Evolutionary conservation across 1,140 invertebrate species (phyloP).

Genomic region (Mesaphorura yosii): DNA sequence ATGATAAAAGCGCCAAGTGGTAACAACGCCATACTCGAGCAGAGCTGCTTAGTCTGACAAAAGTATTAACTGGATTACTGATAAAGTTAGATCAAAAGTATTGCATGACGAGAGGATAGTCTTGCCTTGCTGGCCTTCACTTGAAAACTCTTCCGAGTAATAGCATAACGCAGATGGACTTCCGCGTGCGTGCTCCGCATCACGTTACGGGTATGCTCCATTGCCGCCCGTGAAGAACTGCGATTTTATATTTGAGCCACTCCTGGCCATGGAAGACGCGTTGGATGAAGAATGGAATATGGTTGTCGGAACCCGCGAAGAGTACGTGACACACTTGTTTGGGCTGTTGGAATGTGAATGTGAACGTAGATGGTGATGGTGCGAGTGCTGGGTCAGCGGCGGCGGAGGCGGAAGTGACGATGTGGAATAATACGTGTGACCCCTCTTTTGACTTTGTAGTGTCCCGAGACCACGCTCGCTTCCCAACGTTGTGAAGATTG

Average conservation of each 20-base stretch:
- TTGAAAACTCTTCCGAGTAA: too few species aligned
- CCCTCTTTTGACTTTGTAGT: slow-evolving; percentile 27
- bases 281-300: slow-evolving; percentile 31
- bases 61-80: too few species aligned
- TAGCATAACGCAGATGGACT: too few species aligned
- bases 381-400: slow-evolving; percentile 3
- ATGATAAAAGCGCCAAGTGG: too few species aligned
- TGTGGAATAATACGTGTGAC: slow-evolving; percentile 1
- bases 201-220: slow-evolving; percentile 31
- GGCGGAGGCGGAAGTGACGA: slow-evolving; percentile 22
- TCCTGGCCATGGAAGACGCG: slow-evolving; percentile 28
- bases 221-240: slow-evolving; percentile 23
- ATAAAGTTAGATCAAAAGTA: too few species aligned
- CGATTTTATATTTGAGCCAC: slow-evolving; percentile 32
- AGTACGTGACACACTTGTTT: slow-evolving; percentile 29
- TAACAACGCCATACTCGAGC: too few species aligned
- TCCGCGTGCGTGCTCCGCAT: too few species aligned
- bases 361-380: too few species aligned
- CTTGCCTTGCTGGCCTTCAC: too few species aligned
- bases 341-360: too few species aligned
- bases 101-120: too few species aligned
- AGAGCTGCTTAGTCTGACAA: too few species aligned
- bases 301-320: slow-evolving; percentile 26
- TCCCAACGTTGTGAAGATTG: slow-evolving; percentile 32
- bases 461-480: slow-evolving; percentile 26